These are phyloP conservation scores for Catalaphyllia jardinei DNA, from an alignment of 64 coral and sea anemone species.

Conservation along the genomic window DNA sequence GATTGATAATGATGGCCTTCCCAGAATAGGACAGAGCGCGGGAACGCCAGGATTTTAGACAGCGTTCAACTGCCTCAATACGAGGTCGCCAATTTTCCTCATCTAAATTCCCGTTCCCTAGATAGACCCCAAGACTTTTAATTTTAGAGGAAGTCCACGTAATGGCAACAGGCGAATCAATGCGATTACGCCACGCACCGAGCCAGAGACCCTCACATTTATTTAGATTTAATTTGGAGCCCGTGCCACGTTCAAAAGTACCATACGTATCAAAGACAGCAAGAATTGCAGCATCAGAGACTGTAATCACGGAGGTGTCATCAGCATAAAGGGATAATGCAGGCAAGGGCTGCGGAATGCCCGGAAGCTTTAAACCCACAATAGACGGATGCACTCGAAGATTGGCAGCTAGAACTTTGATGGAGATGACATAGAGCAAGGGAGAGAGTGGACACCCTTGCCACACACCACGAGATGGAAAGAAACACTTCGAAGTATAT, in stretches of 20 bases:
- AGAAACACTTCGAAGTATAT: not conserved
- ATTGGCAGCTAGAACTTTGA: not conserved
- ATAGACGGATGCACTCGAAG: not conserved
- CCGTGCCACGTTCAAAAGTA: not conserved
- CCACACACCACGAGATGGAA: not conserved
- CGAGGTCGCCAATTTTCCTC: constrained; percentile 11
- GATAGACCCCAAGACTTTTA: not conserved
- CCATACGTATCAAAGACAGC: not conserved
- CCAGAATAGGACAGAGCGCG: constrained; percentile 19
- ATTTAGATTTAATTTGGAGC: not conserved
- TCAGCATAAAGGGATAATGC: too few relatives aligned
- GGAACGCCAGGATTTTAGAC: not conserved
- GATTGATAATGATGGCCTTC: constrained; percentile 34
- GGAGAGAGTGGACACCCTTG: constrained; percentile 12
- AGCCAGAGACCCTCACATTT: constrained; percentile 34
- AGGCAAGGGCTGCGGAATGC: too few relatives aligned
- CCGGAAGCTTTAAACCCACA: not conserved
- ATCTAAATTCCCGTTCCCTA: not conserved
- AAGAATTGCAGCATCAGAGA: too few relatives aligned
- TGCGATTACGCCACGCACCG: not conserved
- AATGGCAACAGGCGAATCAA: not conserved
- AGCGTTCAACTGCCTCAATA: not conserved
- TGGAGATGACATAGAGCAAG: not conserved
- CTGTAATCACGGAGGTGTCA: too few relatives aligned
- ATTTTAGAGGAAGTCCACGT: not conserved